Conservation (phyloP, 2,113 vertebrate species). For the Platanista minor region DNA sequence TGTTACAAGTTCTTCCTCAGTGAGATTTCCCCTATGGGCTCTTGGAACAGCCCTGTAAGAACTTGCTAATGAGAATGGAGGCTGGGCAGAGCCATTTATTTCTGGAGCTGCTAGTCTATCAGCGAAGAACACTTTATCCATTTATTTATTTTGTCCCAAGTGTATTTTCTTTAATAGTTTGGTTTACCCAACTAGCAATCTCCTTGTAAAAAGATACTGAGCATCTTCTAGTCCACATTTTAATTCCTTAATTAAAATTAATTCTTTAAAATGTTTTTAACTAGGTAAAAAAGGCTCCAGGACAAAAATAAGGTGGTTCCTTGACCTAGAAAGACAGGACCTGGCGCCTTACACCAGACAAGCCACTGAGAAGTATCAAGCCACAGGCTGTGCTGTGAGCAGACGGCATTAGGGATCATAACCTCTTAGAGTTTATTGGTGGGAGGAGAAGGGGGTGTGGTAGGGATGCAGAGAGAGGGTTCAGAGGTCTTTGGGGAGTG, state of each 20-base stretch:
- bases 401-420: neutral
- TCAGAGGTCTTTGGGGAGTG: neutral
- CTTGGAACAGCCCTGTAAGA: neutral
- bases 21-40: neutral
- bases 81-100: neutral
- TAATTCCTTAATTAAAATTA: neutral
- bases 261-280: neutral
- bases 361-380: neutral
- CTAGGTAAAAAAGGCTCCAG: neutral
- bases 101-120: neutral
- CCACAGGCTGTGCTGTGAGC: neutral
- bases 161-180: neutral
- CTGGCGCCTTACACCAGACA: neutral
- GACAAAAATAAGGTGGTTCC: neutral
- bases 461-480: neutral
- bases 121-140: neutral
- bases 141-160: neutral
- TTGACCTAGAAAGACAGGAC: neutral
- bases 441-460: neutral
- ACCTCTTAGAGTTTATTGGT: neutral
- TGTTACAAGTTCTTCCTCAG: neutral
- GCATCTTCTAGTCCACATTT: neutral
- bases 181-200: neutral
- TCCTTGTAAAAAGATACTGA: neutral
- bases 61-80: neutral